A percentile compares a stretch with the other conserved stretches of the same genome.
These are phyloP conservation scores for Reinhardtius hippoglossoides DNA, from an alignment of 2,113 vertebrate genomes.

Conservation along the genomic window DNA sequence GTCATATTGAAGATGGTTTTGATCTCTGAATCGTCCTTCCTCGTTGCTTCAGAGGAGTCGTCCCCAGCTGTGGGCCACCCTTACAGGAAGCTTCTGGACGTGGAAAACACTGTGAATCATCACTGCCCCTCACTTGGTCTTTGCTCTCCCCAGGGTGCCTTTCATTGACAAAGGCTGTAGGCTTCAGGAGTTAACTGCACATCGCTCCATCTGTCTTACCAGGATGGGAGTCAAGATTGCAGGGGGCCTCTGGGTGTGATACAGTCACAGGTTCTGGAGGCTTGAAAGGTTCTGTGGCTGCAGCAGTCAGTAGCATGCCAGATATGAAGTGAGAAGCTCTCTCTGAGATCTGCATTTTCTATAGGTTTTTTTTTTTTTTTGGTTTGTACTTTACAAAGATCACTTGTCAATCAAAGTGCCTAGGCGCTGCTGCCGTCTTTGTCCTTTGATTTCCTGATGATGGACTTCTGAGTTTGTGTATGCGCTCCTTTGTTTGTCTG, in stretches of 20 bases:
- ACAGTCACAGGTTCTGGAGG: constrained; percentile 17
- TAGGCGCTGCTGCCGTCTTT: constrained; percentile 46
- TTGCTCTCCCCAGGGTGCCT: constrained; percentile 62
- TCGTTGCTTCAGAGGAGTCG: constrained; percentile 26
- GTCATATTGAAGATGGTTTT: constrained; percentile 60
- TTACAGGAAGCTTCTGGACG: constrained; percentile 65
- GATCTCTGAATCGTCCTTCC: constrained; percentile 34
- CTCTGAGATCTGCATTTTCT: constrained; percentile 33
- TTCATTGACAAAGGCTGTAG: constrained; percentile 65
- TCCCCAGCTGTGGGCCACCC: constrained; percentile 40
- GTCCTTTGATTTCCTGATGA: constrained; percentile 42
- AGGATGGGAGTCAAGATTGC: constrained; percentile 31
- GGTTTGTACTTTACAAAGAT: constrained; percentile 48
- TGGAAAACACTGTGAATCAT: constrained; percentile 69
- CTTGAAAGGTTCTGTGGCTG: constrained; percentile 9
- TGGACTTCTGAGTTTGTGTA: constrained; percentile 50
- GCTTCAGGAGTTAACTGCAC: constrained; percentile 57
- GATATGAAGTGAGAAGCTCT: not conserved
- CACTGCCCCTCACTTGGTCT: constrained; percentile 54
- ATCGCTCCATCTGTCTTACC: constrained; percentile 58
- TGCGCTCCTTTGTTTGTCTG: constrained; percentile 44
- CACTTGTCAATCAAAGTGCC: constrained; percentile 62
- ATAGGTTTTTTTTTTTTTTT: constrained; percentile 2
- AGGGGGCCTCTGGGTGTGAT: constrained; percentile 32
- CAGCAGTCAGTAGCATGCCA: constrained; percentile 13